phyloP scores from a whole-genome alignment of 2,888 invertebrate species.

The Acleris holmiana region DNA sequence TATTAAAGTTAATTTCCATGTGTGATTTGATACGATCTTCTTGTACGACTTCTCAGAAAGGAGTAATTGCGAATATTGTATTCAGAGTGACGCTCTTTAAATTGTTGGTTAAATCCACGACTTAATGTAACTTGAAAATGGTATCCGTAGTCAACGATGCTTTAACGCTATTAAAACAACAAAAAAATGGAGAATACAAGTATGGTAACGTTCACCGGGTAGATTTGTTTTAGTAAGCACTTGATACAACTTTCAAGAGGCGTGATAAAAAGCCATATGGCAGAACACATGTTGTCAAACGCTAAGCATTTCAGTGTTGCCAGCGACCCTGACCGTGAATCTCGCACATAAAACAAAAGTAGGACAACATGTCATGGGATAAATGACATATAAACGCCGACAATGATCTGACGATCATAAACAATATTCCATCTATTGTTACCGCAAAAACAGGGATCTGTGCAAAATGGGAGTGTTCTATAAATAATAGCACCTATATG shows the following conservation, averaged over 20 bases:
- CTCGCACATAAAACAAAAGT: slow-evolving; percentile 37
- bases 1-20: no score
- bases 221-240: slow-evolving; percentile 52
- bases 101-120: no score
- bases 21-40: no score
- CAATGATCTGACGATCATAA: no score
- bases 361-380: background rate
- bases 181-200: background rate
- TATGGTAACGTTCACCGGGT: slow-evolving; percentile 34
- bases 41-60: no score
- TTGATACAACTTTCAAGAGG: slow-evolving; percentile 61
- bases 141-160: no score
- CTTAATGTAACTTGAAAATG: no score
- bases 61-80: no score
- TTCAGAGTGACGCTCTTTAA: no score
- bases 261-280: slow-evolving; percentile 71
- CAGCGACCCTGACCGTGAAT: slow-evolving; percentile 64
- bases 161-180: no score
- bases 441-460: slow-evolving; percentile 32
- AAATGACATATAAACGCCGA: background rate
- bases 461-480: slow-evolving; percentile 41
- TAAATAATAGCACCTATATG: slow-evolving; percentile 48
- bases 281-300: slow-evolving; percentile 62
- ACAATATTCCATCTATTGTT: background rate
- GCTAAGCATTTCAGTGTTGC: slow-evolving; percentile 44